These are phyloP conservation scores for Perodicticus potto DNA, from an alignment of 2,797 vertebrate species.

Conservation along the genomic window DNA sequence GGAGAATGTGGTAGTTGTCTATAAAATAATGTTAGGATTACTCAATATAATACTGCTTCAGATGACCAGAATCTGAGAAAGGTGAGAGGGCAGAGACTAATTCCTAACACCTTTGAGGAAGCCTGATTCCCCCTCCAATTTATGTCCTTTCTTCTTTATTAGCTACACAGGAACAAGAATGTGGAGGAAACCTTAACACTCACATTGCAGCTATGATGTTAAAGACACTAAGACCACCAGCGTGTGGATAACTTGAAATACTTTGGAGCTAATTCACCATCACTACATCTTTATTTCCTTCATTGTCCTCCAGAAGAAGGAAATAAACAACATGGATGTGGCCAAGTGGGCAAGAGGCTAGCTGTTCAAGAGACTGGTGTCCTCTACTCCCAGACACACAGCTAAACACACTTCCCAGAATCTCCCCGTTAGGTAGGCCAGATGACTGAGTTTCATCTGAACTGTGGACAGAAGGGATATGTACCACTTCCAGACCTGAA, in stretches of 20 bases:
- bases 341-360: not conserved
- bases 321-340: not conserved
- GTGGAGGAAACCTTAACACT: not conserved
- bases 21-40: not conserved
- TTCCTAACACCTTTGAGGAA: not conserved
- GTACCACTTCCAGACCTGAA: not conserved
- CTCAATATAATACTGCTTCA: not conserved
- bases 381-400: not conserved
- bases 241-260: not conserved
- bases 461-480: not conserved
- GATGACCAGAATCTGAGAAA: not conserved
- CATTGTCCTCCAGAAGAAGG: not conserved
- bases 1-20: not conserved
- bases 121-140: not conserved
- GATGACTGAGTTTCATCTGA: not conserved
- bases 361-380: not conserved
- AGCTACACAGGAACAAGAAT: not conserved
- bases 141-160: not conserved
- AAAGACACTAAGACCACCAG: not conserved
- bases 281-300: not conserved
- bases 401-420: not conserved
- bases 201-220: not conserved
- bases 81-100: not conserved
- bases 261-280: not conserved
- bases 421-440: not conserved